Percentiles rank a stretch among this genome's conserved stretches.
phyloP scores from a whole-genome alignment of 2,888 invertebrate genomes.

The Watsonalla binaria region DNA sequence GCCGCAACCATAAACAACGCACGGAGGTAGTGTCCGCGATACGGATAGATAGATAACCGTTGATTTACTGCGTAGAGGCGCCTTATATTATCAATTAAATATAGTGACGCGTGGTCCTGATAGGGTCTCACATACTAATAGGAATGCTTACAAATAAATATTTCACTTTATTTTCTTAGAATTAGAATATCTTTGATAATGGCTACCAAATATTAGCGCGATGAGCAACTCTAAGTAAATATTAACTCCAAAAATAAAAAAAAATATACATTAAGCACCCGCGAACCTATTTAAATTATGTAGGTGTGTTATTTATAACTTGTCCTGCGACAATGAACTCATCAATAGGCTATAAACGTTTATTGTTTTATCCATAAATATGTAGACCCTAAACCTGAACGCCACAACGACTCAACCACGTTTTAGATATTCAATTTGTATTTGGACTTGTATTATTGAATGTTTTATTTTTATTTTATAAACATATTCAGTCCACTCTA shows the following conservation, averaged over 20 bases:
- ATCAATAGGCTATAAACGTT: background rate
- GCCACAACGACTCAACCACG: no score
- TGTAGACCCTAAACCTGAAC: background rate
- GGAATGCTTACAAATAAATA: background rate
- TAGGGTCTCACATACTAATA: background rate
- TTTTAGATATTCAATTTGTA: no score
- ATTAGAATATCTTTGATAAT: no score
- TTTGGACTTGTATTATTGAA: no score
- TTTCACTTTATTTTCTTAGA: no score
- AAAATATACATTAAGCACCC: no score
- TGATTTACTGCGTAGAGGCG: slow-evolving; percentile 58
- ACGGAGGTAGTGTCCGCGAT: slow-evolving; percentile 46
- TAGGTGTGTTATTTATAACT: no score
- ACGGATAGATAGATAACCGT: slow-evolving; percentile 50
- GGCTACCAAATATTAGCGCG: background rate
- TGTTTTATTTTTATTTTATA: slow-evolving; percentile 1
- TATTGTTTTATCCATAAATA: background rate
- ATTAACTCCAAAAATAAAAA: no score
- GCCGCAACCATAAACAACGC: slow-evolving; percentile 56
- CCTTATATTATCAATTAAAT: slow-evolving; percentile 59
- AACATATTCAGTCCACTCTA: background rate
- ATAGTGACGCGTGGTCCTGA: background rate
- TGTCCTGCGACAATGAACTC: background rate
- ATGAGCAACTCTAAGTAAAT: no score
- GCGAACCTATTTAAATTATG: no score